phyloP scores from a whole-genome alignment of 30 jellyfish, hydroid and myxozoan species.

The Turritopsis dohrnii region DNA sequence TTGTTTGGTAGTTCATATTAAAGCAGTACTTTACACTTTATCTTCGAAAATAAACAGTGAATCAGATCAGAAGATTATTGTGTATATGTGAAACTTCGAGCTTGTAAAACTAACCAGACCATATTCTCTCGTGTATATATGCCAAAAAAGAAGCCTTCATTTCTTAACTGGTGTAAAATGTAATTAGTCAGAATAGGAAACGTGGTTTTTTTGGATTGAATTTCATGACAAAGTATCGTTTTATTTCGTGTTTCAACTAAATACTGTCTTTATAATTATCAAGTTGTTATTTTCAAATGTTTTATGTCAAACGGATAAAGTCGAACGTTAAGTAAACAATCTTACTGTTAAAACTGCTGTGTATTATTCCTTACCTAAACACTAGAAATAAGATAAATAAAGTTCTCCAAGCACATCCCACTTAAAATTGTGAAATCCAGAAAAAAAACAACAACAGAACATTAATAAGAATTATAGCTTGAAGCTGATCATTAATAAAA shows the following conservation, averaged over 20 bases:
- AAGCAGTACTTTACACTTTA: background rate
- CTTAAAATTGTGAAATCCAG: background rate
- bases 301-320: background rate
- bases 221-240: background rate
- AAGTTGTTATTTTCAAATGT: background rate
- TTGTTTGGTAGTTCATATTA: background rate
- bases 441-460: too few relatives aligned
- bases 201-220: background rate
- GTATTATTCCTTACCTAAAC: background rate
- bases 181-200: background rate
- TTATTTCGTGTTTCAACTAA: background rate
- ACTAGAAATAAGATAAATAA: too few relatives aligned
- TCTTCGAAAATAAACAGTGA: background rate
- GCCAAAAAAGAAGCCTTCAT: background rate
- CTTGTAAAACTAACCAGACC: background rate
- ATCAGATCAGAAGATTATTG: background rate
- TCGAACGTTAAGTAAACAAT: background rate
- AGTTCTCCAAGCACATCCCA: background rate
- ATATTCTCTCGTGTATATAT: background rate
- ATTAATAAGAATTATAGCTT: too few relatives aligned
- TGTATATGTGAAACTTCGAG: background rate
- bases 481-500: too few relatives aligned
- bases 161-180: background rate
- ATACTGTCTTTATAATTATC: background rate
- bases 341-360: background rate